Conservation (phyloP, 1,140 invertebrate genomes). For the Calycopis cecrops region DNA sequence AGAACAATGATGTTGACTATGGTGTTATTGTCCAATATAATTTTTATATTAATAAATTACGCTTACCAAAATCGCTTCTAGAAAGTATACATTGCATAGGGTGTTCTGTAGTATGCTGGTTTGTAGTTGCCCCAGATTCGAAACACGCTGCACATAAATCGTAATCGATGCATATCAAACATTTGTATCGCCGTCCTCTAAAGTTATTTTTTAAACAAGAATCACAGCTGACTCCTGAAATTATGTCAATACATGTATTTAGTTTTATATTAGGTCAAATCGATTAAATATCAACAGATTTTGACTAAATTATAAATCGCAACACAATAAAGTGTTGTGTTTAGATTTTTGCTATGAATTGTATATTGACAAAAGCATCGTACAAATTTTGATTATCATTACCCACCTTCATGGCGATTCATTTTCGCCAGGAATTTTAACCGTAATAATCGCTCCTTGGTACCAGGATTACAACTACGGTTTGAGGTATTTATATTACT, state of each 20-base stretch:
- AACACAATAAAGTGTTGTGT: constrained; percentile 14
- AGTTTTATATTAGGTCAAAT: constrained; percentile 13
- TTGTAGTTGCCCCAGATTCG: constrained; percentile 94
- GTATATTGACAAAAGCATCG: constrained; percentile 66
- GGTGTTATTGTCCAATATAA: constrained; percentile 25
- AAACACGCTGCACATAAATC: constrained; percentile 98
- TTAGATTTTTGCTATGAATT: constrained; percentile 46
- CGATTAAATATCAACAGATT: constrained; percentile 23
- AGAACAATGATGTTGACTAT: background rate
- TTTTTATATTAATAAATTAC: constrained; percentile 29
- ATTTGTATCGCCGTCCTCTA: constrained; percentile 97
- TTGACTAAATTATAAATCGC: background rate
- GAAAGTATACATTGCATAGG: constrained; percentile 99
- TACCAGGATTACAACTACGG: constrained; percentile 63
- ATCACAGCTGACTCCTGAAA: constrained; percentile 97
- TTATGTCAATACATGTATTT: constrained; percentile 42
- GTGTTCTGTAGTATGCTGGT: constrained; percentile 95
- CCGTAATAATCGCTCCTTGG: constrained; percentile 65
- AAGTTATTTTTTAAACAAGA: constrained; percentile 99
- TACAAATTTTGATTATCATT: constrained; percentile 76
- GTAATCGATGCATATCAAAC: constrained; percentile 99
- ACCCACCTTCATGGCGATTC: constrained; percentile 89
- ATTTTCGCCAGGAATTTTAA: constrained; percentile 80
- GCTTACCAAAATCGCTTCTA: constrained; percentile 94
- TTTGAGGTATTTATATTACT: constrained; percentile 68